phyloP scores from a whole-genome alignment of 2,113 vertebrate species.

The Bos indicus region DNA sequence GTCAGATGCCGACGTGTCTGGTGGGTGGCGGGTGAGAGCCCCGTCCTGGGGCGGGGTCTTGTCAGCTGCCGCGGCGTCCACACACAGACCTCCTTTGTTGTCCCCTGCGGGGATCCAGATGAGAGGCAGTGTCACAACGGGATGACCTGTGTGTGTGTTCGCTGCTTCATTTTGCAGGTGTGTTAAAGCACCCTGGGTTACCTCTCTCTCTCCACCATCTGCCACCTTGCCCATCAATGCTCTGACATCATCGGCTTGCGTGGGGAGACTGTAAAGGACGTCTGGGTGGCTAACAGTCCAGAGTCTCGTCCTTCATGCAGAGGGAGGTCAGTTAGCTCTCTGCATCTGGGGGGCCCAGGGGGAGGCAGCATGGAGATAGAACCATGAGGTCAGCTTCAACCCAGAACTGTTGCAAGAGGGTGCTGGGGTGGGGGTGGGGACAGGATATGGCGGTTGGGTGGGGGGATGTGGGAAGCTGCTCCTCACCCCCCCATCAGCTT shows the following conservation, averaged over 20 bases:
- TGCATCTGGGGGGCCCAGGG: not conserved
- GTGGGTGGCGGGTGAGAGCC: not conserved
- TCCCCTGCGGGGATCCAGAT: not conserved
- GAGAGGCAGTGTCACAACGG: not conserved
- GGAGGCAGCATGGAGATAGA: not conserved
- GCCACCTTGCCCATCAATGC: not conserved
- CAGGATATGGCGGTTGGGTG: not conserved
- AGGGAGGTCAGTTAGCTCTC: not conserved
- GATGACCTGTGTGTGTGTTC: not conserved
- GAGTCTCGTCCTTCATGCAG: not conserved
- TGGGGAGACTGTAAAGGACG: not conserved
- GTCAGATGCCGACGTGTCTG: not conserved
- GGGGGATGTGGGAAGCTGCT: not conserved
- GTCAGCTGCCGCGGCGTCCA: fast-evolving
- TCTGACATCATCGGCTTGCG: not conserved
- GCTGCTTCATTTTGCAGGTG: not conserved
- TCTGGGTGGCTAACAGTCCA: not conserved
- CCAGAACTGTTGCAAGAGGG: not conserved
- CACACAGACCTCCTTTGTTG: not conserved
- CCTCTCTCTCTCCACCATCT: not conserved
- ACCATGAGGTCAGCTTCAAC: not conserved
- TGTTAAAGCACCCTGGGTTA: not conserved
- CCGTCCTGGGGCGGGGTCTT: not conserved
- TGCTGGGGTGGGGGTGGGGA: not conserved
- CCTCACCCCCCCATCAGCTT: no score